Evolutionary conservation across 1,140 invertebrate species (phyloP), one percentile per base, ranked within the genome.

Genomic region (Calliphora vicina): DNA sequence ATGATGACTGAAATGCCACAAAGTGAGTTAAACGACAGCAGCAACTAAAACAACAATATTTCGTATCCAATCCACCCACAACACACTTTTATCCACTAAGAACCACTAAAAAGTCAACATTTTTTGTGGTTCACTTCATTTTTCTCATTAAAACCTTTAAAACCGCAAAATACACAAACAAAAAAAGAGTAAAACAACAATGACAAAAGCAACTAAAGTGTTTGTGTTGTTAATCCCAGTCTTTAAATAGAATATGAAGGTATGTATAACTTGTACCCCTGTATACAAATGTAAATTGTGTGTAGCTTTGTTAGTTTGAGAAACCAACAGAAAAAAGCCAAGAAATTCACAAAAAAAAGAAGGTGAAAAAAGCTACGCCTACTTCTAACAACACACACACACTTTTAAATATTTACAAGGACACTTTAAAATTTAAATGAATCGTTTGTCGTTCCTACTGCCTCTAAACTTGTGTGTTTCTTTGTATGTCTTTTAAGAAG

Each of bases 71-170:
- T 35, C 35, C 6, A 20, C n/a, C n/a, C n/a, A n/a, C n/a, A n/a
- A n/a, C n/a, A n/a, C 12, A 2, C 27, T n/a, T 57, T 57, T 57
- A 57, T 57, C 50, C 50, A 8, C 61, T 67, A 23, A 23, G 61
- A 67, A 45, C 74, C 74, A 43, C 74, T 43, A 23, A 43, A 78
- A 78, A 78, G 74, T 78, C 29, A 78, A 78, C 74, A 45, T 78
- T 78, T 83, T 81, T 74, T 74, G 78, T 27, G 83, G 78, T 83
- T 81, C 80, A 81, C 83, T 83, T 83, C 78, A 83, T 83, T 81
- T 83, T 81, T 83, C 80, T 83, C 83, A 83, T 83, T 83, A 83
- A 83, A 80, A 81, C 45, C 45, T 81, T 83, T 81, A 23, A 83
- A 83, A 83, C 83, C 83, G 71, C 83, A 83, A 83, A 83, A 61